Evolutionary conservation across 2,113 vertebrate genomes (phyloP), one percentile per base, ranked within the genome.

Genomic region (Mesembrinibis cayennensis): DNA sequence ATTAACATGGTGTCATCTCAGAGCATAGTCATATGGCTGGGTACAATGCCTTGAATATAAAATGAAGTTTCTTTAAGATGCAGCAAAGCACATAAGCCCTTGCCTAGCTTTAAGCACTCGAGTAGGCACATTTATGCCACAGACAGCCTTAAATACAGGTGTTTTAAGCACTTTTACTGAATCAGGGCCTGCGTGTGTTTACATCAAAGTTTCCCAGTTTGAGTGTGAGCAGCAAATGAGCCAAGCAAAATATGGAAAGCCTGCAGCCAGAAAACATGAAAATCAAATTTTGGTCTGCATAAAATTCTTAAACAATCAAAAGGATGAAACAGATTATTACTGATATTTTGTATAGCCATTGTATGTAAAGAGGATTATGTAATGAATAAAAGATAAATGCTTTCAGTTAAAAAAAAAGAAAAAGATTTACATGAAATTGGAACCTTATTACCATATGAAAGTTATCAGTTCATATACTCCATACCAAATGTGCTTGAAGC

Each of bases 301-400:
- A 53, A 94, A 66, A 74, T 77, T 90, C 19, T 72, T 52, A 63
- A 83, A 42, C 29, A 82, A 81, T 93, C 82, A 89, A 81, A 97
- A 82, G 22, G 20, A 63, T 82, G 79, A 93, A 95, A 27, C 56
- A 93, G 36, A 82, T 94, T 96, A 82, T 92, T 89, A 73, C 26
- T 95, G 88, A 91, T 93, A 86, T 59, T 80, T 87, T 38, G 26
- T 65, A 58, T 44, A 82, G 52, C 65, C 15, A 47, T 90, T 66
- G 61, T 88, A 91, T 92, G 56, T 84, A 95, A 94, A 97, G 66
- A 95, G 55, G 78, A 97, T 97, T 97, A 87, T 88, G 7, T 82
- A 95, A 95, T 87, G 87, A 97, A 94, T 94, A 91, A 93, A 97
- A 97, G 47, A 94, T 89, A 94, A 97, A 91, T 61, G 23, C 71